Evolutionary conservation across 2,113 vertebrate genomes (phyloP), one percentile per base, ranked within the genome.

Genomic region (Misgurnus mizolepis): DNA sequence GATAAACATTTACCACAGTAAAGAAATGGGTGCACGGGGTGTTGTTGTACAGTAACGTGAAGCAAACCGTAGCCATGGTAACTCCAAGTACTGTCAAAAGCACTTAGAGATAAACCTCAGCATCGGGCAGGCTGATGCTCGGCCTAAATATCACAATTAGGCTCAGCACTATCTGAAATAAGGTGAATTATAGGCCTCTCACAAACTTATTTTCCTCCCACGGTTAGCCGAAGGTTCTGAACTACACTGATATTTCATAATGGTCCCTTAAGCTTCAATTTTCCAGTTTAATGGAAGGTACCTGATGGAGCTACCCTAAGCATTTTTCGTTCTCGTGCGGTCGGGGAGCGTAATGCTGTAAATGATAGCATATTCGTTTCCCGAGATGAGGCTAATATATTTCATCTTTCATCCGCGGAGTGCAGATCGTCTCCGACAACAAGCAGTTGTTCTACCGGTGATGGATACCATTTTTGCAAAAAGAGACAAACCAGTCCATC

Each of bases 11-110:
- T 66, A 66, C 75, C 5, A 3, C 27, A 4, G 62, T 39, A 50
- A 47, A 65, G 61, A 39, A 58, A 49, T 41, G 61, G 15, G 47
- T n/a, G 55, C 8, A n/a, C 3, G 17, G 43, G 47, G 61, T 27
- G 76, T 70, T 64, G 12, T 22, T n/a, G 14, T 27, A 22, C 45
- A 50, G 45, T 27, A 22, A 67, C 66, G 62, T 61, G 56, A 53
- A 72, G 67, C 55, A 80, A 82, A 85, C 43, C 0, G 88, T 90
- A 88, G 81, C 88, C 88, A 90, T 91, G 87, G 88, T 39, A 87
- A 92, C 81, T 58, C 5, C 10, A 47, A 75, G 81, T 47, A 39
- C 80, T 80, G 87, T 80, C 86, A 55, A 66, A 83, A 83, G 79
- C 65, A 56, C 64, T 84, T 74, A 67, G 43, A 76, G 62, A 83